Evolutionary conservation across 1,140 invertebrate species (phyloP), one percentile per base, ranked within the genome.

Genomic region (Penaeus indicus): DNA sequence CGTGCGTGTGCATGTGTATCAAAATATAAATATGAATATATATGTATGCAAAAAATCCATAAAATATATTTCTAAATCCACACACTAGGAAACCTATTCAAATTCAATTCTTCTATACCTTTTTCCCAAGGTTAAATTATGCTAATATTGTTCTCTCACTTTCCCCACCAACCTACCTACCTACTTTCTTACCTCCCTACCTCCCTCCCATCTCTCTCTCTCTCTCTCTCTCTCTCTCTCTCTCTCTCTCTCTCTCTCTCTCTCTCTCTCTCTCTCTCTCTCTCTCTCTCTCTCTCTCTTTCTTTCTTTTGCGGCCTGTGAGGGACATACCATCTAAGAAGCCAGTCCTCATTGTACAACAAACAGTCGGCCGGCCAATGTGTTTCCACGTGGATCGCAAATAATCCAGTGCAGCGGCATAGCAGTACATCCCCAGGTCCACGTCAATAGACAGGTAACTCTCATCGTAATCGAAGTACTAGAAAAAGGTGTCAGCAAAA

Each of bases 401-500:
- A 94, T 98, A 98, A 92, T 96, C 96, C 93, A 98, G 94, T 93
- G 97, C 97, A 91, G 96, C 96, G 91, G 95, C 96, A 93, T 97
- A 96, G 93, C 96, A 97, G 93, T 96, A 96, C 92, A 96, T 96
- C 91, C 98, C 95, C 92, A 98, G 95, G 91, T 96, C 96, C 92
- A 96, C 95, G 94, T 98, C 97, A 92, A 96, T 97, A 92, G 96
- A 96, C 92, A 96, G 96, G 95, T 98, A 98, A 95, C 97, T 97
- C 93, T 97, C 96, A 93, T 97, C 96, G 22, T 88, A 77, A 83
- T 91, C 90, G 67, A 91, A 90, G 78, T 89, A 91, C 90, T 90
- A 85, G 63, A 85, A 72, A 89, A 90, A 90, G 90, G 47, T 75
- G 64, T 82, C 54, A 81, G 64, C 13, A 54, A 72, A n/a, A 75